These are phyloP conservation scores for Amiota communis DNA, from an alignment of 2,888 invertebrate species.

Conservation along the genomic window DNA sequence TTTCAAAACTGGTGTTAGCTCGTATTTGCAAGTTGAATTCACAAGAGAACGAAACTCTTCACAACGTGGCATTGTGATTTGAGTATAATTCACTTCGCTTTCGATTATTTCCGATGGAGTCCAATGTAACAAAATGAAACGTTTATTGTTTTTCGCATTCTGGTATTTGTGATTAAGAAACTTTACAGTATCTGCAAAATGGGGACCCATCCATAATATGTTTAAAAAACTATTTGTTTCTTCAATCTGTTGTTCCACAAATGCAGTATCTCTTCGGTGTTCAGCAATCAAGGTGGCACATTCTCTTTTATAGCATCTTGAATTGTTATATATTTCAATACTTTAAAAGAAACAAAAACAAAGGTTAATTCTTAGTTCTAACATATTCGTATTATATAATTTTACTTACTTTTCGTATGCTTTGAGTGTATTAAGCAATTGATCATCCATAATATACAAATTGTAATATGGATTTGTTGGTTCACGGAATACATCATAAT, in stretches of 20 bases:
- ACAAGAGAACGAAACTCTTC: slow-evolving; percentile 67
- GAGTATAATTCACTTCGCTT: slow-evolving; percentile 73
- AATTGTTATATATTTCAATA: slow-evolving; percentile 47
- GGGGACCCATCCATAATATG: slow-evolving; percentile 81
- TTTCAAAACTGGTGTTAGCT: slow-evolving; percentile 80
- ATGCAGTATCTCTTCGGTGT: slow-evolving; percentile 74
- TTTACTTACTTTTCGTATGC: slow-evolving; percentile 48
- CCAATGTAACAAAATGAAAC: slow-evolving; percentile 79
- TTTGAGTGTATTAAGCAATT: slow-evolving; percentile 39
- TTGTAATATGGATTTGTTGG: slow-evolving; percentile 51
- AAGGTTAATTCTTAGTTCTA: neutral
- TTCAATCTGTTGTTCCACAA: slow-evolving; percentile 77
- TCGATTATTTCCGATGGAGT: slow-evolving; percentile 78
- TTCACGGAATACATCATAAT: slow-evolving; percentile 59
- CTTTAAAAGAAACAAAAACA: slow-evolving; percentile 27
- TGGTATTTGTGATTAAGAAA: slow-evolving; percentile 64
- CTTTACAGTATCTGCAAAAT: slow-evolving; percentile 73
- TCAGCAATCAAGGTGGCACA: slow-evolving; percentile 76
- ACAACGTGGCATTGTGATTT: slow-evolving; percentile 80
- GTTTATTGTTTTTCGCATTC: slow-evolving; percentile 47
- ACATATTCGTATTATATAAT: no score
- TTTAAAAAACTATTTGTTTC: slow-evolving; percentile 76
- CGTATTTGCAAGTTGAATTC: slow-evolving; percentile 78
- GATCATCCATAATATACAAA: slow-evolving; percentile 56
- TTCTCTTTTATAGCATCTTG: slow-evolving; percentile 40